Percentiles rank a stretch among this genome's conserved stretches.
Conservation (phyloP, 2,797 vertebrate genomes). For the Pipistrellus kuhlii region DNA sequence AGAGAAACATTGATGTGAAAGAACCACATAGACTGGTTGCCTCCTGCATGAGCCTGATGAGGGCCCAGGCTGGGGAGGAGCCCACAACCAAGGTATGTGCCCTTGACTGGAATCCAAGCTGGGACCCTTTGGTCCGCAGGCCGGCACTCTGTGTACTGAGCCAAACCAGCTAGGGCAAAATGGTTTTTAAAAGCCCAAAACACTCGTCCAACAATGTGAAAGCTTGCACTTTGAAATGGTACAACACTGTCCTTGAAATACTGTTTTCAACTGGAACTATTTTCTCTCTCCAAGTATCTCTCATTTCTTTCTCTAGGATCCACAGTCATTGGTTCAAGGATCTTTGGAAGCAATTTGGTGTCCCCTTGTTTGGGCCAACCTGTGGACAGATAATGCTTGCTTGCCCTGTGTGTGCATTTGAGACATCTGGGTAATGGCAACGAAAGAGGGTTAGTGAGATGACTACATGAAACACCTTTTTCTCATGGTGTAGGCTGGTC, state of each 20-base stretch:
- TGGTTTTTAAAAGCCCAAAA: constrained; percentile 21
- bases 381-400: not conserved
- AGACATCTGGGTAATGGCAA: not conserved
- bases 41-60: too few relatives aligned
- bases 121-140: too few relatives aligned
- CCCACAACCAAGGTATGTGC: too few relatives aligned
- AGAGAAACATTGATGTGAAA: too few relatives aligned
- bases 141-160: too few relatives aligned
- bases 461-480: not conserved
- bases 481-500: not conserved
- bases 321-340: not conserved
- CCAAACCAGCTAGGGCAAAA: not conserved
- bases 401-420: not conserved
- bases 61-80: too few relatives aligned
- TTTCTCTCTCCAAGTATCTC: not conserved
- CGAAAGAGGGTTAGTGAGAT: not conserved
- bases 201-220: not conserved
- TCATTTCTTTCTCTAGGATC: constrained; percentile 30
- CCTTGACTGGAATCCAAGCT: too few relatives aligned
- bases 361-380: not conserved
- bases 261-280: not conserved
- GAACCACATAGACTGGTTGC: too few relatives aligned
- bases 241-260: not conserved
- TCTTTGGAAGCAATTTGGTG: not conserved
- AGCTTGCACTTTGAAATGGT: not conserved